Percentiles rank a stretch among this genome's conserved stretches.
Conservation (phyloP, 2,113 vertebrate genomes). For the Thunnus maccoyii region DNA sequence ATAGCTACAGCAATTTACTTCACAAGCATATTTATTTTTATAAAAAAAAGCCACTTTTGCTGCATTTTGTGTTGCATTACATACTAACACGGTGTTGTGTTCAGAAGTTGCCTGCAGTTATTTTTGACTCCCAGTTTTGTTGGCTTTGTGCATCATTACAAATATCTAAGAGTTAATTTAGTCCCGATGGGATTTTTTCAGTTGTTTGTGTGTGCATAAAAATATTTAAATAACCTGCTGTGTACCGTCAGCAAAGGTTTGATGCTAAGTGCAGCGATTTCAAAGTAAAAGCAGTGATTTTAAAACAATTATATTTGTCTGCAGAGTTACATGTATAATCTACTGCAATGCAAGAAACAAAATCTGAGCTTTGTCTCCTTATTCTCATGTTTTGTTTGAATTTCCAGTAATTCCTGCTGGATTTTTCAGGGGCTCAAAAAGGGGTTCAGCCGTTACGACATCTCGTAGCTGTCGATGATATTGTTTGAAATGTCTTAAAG, state of each 20-base stretch:
- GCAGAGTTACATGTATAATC: conserved; percentile 51
- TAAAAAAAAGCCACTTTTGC: conserved; percentile 80
- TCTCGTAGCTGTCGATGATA: conserved; percentile 75
- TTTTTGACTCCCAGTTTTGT: conserved; percentile 63
- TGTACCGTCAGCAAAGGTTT: conserved; percentile 73
- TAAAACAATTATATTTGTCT: conserved; percentile 45
- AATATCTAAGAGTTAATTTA: conserved; percentile 80
- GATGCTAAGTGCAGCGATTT: conserved; percentile 80
- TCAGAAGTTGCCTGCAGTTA: conserved; percentile 77
- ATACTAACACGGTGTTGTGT: conserved; percentile 84
- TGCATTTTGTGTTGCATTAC: conserved; percentile 72
- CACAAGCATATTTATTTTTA: conserved; percentile 84
- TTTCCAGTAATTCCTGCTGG: conserved; percentile 59
- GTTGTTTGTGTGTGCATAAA: conserved; percentile 70
- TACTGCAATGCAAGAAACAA: conserved; percentile 66
- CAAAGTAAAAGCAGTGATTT: conserved; percentile 48
- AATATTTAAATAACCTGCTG: conserved; percentile 81
- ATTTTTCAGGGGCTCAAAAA: conserved; percentile 64
- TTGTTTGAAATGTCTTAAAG: conserved; percentile 80
- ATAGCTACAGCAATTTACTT: conserved; percentile 72
- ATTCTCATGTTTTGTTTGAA: conserved; percentile 5
- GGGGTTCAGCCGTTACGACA: conserved; percentile 72
- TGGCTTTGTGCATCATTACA: conserved; percentile 77
- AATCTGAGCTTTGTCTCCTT: conserved; percentile 59
- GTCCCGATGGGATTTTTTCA: conserved; percentile 92